Evolutionary conservation across 2,888 invertebrate species (phyloP), one percentile per base, ranked within the genome.

Genomic region (Alcis repandata): DNA sequence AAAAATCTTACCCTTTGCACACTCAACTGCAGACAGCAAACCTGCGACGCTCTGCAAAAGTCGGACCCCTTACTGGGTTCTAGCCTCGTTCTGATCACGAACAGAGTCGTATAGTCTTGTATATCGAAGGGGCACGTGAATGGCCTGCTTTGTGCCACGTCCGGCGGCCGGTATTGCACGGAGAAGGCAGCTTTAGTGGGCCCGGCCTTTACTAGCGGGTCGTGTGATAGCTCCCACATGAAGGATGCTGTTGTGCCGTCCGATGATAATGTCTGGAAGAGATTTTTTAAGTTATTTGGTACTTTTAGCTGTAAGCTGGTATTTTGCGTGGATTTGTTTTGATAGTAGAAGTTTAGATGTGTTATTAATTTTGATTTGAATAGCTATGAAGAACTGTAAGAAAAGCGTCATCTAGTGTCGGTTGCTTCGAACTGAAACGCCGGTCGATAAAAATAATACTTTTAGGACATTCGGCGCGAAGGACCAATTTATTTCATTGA

Each of bases 41-140:
- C 96, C 70, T 97, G 96, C 67, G 98, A 98, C 45, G 98, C 97
- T 59, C 98, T 95, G 83, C 98, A 98, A 80, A 98, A 96, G 82
- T 98, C 98, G 27, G 94, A 95, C 1, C 97, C 96, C 82, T 96
- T 96, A 27, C 95, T 95, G 0, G 97, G 96, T 83, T 98, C 97
- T 71, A 98, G 94, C 74, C 95, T 95, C 0, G 97, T 96, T 68
- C 95, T 95, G 64, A 98, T 95, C 67, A 96, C 95, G 83, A 97
- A 98, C 76, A 98, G 91, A 6, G 98, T 98, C 91, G 96, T 96
- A 79, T 97, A 98, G 85, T 98, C 97, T 19, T 94, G 95, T 59
- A 98, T 93, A 77, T 97, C 97, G 79, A 98, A 97, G 53, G 95
- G 95, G 80, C 97, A 97, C 70, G 94, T 90, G 85, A 95, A 95